Evolutionary conservation across 2,113 vertebrate species (phyloP), one percentile per base, ranked within the genome.

Genomic region (Chitala chitala): DNA sequence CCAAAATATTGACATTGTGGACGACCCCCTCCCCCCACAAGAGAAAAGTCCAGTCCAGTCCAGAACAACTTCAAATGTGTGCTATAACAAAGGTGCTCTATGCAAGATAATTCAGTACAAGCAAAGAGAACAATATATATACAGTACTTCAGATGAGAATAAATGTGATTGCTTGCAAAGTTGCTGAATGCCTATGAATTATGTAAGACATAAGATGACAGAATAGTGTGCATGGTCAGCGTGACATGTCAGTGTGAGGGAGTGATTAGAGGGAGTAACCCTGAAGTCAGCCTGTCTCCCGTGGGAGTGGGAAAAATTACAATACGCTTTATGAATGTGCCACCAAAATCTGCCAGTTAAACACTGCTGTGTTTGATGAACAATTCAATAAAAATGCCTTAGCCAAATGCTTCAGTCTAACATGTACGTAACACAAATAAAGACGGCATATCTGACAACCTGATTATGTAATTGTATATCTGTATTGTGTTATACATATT

Each of bases 381-480:
- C 64, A 50, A 65, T 78, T 66, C 17, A 53, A 42, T 79, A 54
- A 83, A 73, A 82, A 84, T 82, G 83, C 83, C 84, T 86, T 84
- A 82, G 61, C 56, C 51, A 46, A 71, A 68, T 75, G 74, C 73
- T 68, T 77, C 76, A 79, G 71, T 69, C 72, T 29, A 72, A 78
- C 48, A 74, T 83, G 71, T 83, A 76, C 71, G 84, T 82, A 75
- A 81, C 33, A 31, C 82, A 68, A 90, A 90, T 89, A 90, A 91
- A 89, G 78, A 82, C 76, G 79, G 81, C 71, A 84, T 77, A 79
- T 63, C 78, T 81, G 73, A 81, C 56, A 78, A 84, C 44, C 44
- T 63, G 5, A 77, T 50, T 29, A 71, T 17, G 9, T 48, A 65
- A 42, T 33, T 26, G 31, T 13, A 10, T 42, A 66, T 54, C 24